A percentile compares a stretch with the other conserved stretches of the same genome.
Evolutionary conservation across 2,797 vertebrate species (phyloP).

Genomic region (Triplophysa yarkandensis): DNA sequence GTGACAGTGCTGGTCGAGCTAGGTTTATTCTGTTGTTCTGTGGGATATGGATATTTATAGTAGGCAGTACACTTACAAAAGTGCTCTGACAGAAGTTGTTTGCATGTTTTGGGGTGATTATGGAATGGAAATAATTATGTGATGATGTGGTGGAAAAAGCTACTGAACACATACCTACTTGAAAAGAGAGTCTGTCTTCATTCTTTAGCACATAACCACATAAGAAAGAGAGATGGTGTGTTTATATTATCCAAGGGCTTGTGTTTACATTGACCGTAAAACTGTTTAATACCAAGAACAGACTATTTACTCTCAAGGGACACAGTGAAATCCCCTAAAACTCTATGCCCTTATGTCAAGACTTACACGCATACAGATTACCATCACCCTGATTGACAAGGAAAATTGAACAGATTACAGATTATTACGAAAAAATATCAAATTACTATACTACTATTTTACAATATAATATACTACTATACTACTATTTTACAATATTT

Average conservation of each 20-base stretch:
- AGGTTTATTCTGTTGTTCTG: background rate
- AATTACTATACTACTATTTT: too few relatives aligned
- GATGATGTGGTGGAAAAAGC: constrained; percentile 67
- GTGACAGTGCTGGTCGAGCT: background rate
- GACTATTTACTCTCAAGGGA: constrained; percentile 42
- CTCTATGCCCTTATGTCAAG: constrained; percentile 24
- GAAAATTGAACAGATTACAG: background rate
- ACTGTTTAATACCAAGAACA: constrained; percentile 59
- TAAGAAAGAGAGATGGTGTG: constrained; percentile 42
- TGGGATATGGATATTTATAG: background rate
- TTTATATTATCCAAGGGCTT: constrained; percentile 66
- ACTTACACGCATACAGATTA: constrained; percentile 18
- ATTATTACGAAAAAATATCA: background rate
- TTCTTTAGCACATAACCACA: background rate
- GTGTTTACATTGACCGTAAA: constrained; percentile 65
- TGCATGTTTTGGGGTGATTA: constrained; percentile 41
- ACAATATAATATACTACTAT: too few relatives aligned
- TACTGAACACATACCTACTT: constrained; percentile 67
- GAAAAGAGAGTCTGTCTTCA: constrained; percentile 49
- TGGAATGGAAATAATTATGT: constrained; percentile 12
- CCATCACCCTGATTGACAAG: background rate
- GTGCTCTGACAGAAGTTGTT: constrained; percentile 51
- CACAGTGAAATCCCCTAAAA: constrained; percentile 38
- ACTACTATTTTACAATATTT: too few relatives aligned
- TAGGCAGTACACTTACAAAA: constrained; percentile 44